Percentiles rank a stretch among this genome's conserved stretches.
Evolutionary conservation across 2,888 invertebrate genomes (phyloP).

Genomic region (Elgonia sp.): DNA sequence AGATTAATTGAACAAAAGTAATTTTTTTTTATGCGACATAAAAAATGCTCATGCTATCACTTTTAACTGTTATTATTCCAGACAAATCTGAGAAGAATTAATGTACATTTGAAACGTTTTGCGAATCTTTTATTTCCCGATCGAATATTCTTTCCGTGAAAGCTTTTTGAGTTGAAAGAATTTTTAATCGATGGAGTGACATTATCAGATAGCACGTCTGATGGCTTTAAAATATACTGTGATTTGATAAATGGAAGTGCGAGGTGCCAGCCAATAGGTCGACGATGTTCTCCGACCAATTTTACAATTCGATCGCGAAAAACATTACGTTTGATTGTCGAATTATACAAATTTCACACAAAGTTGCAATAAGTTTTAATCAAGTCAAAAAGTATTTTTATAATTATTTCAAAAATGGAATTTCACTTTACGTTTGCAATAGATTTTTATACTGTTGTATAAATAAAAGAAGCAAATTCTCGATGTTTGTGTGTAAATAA

Average conservation of each 20-base stretch:
- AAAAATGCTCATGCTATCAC: neutral
- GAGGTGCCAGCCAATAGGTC: conserved; percentile 23
- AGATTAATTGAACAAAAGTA: too few relatives aligned
- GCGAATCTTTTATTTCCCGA: conserved; percentile 42
- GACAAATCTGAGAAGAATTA: conserved; percentile 1
- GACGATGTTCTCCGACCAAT: conserved; percentile 12
- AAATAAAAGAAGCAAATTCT: too few relatives aligned
- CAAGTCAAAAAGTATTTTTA: neutral
- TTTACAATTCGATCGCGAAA: conserved; percentile 22
- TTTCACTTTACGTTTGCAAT: neutral
- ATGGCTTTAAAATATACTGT: conserved; percentile 53
- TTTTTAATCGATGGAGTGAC: conserved; percentile 62
- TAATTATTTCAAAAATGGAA: neutral
- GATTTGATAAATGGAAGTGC: conserved; percentile 60
- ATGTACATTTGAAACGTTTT: conserved; percentile 37
- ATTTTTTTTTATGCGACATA: too few relatives aligned
- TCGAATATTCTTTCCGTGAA: conserved; percentile 51
- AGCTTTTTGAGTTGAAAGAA: conserved; percentile 58
- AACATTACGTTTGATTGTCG: conserved; percentile 17
- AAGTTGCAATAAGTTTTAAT: neutral
- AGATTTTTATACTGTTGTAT: neutral
- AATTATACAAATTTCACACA: conserved; percentile 8
- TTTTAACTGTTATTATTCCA: neutral
- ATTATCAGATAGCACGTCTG: conserved; percentile 60
- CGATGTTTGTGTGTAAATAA: too few relatives aligned